Conservation (phyloP, 2,113 vertebrate species). For the Lanius ludovicianus region DNA sequence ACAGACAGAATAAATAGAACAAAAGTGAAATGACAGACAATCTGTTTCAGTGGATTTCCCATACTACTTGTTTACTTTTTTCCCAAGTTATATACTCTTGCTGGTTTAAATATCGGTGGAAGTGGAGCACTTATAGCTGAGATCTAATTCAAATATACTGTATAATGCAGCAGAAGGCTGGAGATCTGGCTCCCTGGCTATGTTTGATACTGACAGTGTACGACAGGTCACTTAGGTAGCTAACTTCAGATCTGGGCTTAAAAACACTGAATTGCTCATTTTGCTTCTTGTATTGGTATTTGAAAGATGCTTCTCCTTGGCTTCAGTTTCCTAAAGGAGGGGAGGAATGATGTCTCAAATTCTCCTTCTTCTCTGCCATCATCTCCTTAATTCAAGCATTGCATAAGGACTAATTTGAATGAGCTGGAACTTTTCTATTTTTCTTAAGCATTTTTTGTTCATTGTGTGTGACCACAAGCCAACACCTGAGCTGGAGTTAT, state of each 20-base stretch:
- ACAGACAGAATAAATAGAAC: slow-evolving; percentile 30
- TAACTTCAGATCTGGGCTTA: neutral
- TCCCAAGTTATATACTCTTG: neutral
- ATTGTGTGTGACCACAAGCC: rapidly evolving
- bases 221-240: neutral
- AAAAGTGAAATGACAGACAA: neutral
- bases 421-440: neutral
- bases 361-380: neutral
- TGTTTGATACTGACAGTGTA: neutral
- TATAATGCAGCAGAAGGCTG: neutral
- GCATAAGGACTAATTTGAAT: neutral
- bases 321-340: neutral
- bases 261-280: neutral
- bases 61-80: slow-evolving; percentile 24
- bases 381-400: neutral
- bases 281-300: neutral
- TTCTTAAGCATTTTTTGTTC: neutral
- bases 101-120: neutral
- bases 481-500: neutral
- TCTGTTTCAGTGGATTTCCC: slow-evolving; percentile 13
- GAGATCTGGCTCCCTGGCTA: neutral
- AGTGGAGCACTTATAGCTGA: neutral
- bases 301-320: neutral
- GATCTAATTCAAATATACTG: neutral
- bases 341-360: neutral